These are phyloP conservation scores for Vireo altiloquus DNA, from an alignment of 2,113 vertebrate genomes.

Conservation along the genomic window DNA sequence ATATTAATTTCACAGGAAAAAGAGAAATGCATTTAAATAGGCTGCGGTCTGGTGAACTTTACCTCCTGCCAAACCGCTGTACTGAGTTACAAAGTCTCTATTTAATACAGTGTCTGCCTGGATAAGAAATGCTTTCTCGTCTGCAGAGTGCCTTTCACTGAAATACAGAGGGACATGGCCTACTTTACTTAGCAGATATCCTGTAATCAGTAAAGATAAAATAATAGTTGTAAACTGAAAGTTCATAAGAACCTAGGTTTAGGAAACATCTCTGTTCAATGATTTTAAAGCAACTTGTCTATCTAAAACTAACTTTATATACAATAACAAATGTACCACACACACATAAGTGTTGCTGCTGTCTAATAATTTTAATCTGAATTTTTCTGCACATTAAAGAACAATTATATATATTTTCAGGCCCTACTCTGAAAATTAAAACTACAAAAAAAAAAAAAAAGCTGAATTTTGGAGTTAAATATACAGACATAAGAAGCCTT, in stretches of 20 bases:
- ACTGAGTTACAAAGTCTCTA: neutral
- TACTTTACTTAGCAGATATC: neutral
- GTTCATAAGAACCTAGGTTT: neutral
- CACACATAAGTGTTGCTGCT: neutral
- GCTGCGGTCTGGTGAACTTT: neutral
- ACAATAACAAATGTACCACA: neutral
- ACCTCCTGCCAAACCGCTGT: neutral
- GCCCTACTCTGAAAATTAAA: neutral
- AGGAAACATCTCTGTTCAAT: neutral
- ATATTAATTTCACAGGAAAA: neutral
- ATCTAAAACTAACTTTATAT: neutral
- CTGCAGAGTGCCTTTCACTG: neutral
- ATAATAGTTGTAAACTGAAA: neutral
- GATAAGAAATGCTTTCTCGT: neutral
- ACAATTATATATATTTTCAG: neutral
- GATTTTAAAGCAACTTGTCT: neutral
- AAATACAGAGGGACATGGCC: neutral
- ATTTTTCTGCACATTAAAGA: neutral
- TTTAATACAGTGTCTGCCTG: neutral
- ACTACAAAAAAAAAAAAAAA: neutral
- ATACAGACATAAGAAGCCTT: neutral
- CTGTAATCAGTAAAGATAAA: neutral
- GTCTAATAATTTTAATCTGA: neutral
- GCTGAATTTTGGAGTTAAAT: neutral
- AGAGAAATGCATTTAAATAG: neutral